Evolutionary conservation across 2,113 vertebrate species (phyloP).

Genomic region (Parus major): DNA sequence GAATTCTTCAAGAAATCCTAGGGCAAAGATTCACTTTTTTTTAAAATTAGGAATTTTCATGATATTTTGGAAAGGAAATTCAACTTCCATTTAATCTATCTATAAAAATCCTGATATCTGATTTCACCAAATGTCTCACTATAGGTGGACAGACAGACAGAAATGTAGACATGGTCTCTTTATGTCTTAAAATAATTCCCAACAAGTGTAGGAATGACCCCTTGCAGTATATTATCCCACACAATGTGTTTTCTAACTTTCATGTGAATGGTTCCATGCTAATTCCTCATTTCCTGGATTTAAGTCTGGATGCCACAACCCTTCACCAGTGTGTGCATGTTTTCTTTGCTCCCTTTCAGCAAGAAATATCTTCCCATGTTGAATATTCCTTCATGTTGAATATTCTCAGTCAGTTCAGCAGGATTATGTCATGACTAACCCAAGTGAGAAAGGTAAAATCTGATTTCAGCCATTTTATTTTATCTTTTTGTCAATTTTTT

Average conservation of each 20-base stretch:
- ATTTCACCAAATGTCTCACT: conserved; percentile 24
- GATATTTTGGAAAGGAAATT: not conserved
- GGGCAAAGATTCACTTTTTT: not conserved
- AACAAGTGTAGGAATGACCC: conserved; percentile 17
- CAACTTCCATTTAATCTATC: not conserved
- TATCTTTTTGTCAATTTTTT: not conserved
- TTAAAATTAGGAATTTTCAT: not conserved
- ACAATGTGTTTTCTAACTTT: conserved; percentile 14
- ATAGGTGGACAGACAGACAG: conserved; percentile 4
- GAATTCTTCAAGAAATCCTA: not conserved
- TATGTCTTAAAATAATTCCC: conserved; percentile 18
- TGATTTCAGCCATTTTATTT: not conserved
- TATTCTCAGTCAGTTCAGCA: not conserved
- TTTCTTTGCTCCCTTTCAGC: not conserved
- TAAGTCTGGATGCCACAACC: not conserved
- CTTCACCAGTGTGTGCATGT: not conserved
- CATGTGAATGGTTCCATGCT: conserved; percentile 12
- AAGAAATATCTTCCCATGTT: not conserved
- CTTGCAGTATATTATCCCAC: not conserved
- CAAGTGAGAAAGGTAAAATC: not conserved
- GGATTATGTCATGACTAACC: not conserved
- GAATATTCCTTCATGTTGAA: not conserved
- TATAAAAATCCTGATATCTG: not conserved
- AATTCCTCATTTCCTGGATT: conserved; percentile 15
- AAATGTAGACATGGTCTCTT: conserved; percentile 14